Evolutionary conservation across 2,797 vertebrate species (phyloP), one percentile per base, ranked within the genome.

Genomic region (Miichthys miiuy): DNA sequence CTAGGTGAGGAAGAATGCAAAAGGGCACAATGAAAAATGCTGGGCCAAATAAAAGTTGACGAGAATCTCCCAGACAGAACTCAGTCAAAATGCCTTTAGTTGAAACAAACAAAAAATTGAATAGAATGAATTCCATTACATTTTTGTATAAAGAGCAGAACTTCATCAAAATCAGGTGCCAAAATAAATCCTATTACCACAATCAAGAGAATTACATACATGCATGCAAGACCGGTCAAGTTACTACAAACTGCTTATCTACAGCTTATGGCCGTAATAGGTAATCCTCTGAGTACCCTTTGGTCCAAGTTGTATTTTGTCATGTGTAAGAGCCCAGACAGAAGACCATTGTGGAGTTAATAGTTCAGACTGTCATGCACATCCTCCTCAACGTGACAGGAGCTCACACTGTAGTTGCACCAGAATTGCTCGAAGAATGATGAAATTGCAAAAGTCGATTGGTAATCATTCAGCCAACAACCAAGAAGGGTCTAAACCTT

Each of bases 391-490:
- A 18, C 68, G 48, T 70, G 63, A 67, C 58, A 71, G 50, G 11
- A 27, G 60, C 50, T 56, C 46, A 63, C 18, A n/a, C 66, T 51
- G 64, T 42, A 68, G 85, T 82, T 87, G 73, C 73, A 76, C 52
- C 27, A 34, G 38, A 46, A 77, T 85, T 83, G 83, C 87, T 73
- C 52, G 54, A 75, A 46, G 38, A 60, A 71, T 89, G 76, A 83
- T 73, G 81, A 82, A 85, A 89, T 83, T 44, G 10, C 60, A 80
- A 69, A 83, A 57, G 61, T 57, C 41, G 63, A 81, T 68, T 70
- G 61, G 81, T 78, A 80, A 86, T 83, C 54, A 72, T 70, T 80
- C 72, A 60, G 48, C 65, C 30, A 70, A 68, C 27, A 47, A 50
- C 42, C 20, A 34, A 44, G 38, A 58, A 27, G n/a, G 25, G 54